Evolutionary conservation across 2,888 invertebrate species (phyloP).

Genomic region (Augochlorella aurata): DNA sequence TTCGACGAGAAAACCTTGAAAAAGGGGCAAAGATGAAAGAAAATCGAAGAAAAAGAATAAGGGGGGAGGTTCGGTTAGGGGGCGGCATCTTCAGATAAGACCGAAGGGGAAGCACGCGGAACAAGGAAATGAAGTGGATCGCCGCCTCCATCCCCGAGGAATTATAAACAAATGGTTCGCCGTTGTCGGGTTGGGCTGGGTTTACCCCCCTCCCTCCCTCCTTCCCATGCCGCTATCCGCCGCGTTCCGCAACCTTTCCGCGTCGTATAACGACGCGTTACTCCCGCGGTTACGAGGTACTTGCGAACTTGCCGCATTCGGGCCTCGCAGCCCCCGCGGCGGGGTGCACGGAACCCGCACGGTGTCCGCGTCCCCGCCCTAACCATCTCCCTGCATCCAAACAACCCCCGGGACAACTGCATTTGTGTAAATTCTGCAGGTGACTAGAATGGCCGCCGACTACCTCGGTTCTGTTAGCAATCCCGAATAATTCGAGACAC

Average conservation of each 20-base stretch:
- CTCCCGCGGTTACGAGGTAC: constrained; percentile 69
- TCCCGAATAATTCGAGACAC: not conserved
- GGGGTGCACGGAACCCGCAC: constrained; percentile 38
- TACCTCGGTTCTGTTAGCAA: not conserved
- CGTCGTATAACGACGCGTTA: constrained; percentile 65
- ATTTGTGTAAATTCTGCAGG: not conserved
- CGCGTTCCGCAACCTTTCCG: constrained; percentile 18
- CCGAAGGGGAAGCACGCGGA: not conserved
- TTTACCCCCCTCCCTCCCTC: constrained; percentile 6
- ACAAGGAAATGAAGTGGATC: constrained; percentile 17
- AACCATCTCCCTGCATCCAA: not conserved
- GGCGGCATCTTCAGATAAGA: not conserved
- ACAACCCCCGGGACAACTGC: not conserved
- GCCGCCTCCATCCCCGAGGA: constrained; percentile 47
- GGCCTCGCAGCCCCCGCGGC: constrained; percentile 41
- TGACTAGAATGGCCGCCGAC: not conserved
- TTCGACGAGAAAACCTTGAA: not conserved
- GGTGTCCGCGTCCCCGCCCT: constrained; percentile 41
- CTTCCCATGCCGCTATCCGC: not conserved
- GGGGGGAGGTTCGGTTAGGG: not conserved
- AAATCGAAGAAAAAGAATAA: not conserved
- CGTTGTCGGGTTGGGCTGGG: constrained; percentile 15
- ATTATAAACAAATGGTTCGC: constrained; percentile 68
- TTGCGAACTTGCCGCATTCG: constrained; percentile 66
- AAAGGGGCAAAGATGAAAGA: not conserved